Base-by-base conservation (phyloP, 2,797 vertebrate genomes). In the Micromesistius poutassou region DNA sequence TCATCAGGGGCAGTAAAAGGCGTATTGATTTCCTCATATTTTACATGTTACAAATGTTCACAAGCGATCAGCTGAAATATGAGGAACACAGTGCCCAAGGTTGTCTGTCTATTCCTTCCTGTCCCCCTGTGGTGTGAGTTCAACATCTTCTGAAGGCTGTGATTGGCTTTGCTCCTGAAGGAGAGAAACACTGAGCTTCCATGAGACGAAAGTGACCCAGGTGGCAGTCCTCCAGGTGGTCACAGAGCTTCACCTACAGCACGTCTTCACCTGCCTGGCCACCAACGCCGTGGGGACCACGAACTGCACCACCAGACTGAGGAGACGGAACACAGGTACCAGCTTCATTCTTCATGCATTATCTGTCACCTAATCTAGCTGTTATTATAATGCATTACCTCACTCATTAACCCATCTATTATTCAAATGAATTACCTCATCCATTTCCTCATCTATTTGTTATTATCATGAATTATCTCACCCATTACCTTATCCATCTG, bases 221-320 rank as follows among this genome's bases (percentile, higher is more conserved):
- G 79, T 0, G 3, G 82, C 36, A n/a, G 80, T 16, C 75, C 86
- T 98, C 75, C 66, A 84, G 46, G 79, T 93, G 82, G 94, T 97
- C 77, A 76, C 84, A 79, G 0, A 90, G 97, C 80, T 83, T 97
- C 73, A 86, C 28, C 75, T 89, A 86, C 79, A 92, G 78, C 22
- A 0, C 96, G 95, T 38, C 55, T n/a, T 62, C 55, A 93, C 90
- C 0, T 98, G 97, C 80, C 81, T 93, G 76, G 94, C 95, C 79
- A 86, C 87, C 35, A 97, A 97, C 81, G 88, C 79, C 0, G 28
- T 90, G 0, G 95, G 95, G 22, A 96, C 90, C 25, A 55, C 19
- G 3, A 94, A 77, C 0, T 86, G 73, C 73, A 89, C 91, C 5
- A 74, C 96, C 78, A 93, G 71, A 22, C 91, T 98, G 35, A 90